Evolutionary conservation across 2,888 invertebrate genomes (phyloP), one percentile per base, ranked within the genome.

Genomic region (Rhagium mordax): DNA sequence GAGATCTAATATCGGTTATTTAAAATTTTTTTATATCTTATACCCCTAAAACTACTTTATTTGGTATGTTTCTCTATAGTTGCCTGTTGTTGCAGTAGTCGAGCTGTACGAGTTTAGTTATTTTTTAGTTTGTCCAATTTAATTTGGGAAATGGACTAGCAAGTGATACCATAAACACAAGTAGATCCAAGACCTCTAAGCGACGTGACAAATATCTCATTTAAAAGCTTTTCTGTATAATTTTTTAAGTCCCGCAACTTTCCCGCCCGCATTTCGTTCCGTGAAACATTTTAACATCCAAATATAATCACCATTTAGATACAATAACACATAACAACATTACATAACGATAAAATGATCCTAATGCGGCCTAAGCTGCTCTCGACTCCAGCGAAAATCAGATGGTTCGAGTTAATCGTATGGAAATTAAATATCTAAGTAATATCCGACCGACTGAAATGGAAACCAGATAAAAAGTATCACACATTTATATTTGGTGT

Each of bases 81-180:
- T n/a, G n/a, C n/a, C 18, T 33, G 33, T 48, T 69, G 48, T 47
- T 69, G 24, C 21, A 16, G 69, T 69, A 69, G 49, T 47, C 60
- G 61, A 48, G 16, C 69, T 51, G 59, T 60, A 61, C 8, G 33
- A 20, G 18, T 60, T 51, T 27, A 60, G 74, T 60, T 73, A 72
- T 81, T 83, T 84, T 84, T 85, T 84, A 84, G 79, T 83, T 81
- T 84, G 85, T 83, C 84, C 81, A 79, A 83, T 86, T 85, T 85
- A 85, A 86, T 86, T 85, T 85, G 81, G 84, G 78, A 84, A 86
- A 86, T 86, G 86, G 86, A 86, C 86, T 85, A 84, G 83, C 83
- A 84, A 84, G 84, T 85, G 84, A 85, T 84, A 83, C 83, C 82
- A 79, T 78, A 79, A 78, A 79, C 78, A 77, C 72, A 77, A 81